Evolutionary conservation across 2,797 vertebrate species (phyloP), one percentile per base, ranked within the genome.

Genomic region (Remorina albescens): DNA sequence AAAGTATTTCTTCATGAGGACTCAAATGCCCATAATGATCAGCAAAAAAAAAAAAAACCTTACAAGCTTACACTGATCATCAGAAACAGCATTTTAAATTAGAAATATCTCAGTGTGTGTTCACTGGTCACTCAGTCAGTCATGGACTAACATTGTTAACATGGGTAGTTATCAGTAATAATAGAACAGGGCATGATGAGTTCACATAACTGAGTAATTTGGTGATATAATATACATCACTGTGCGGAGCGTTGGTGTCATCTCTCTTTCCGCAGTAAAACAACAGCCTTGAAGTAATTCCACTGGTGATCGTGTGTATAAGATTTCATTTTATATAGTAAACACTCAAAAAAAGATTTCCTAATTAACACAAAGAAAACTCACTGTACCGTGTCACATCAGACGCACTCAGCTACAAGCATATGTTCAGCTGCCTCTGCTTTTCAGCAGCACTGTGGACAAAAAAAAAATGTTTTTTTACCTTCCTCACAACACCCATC

Each of bases 401-500:
- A 42, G 16, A 57, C 42, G 55, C 21, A 5, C 55, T 5, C 7
- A 9, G 15, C 10, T 26, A 56, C 19, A 67, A 64, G 56, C 23
- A 49, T 36, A 23, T n/a, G 5, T n/a, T 34, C n/a, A 58, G 8
- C 6, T 46, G 16, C 21, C 39, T 61, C 42, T 8, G 28, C 34
- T 2, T 9, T 15, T 51, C 25, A 26, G 49, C 42, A 30, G 32
- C 12, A 30, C n/a, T n/a, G n/a, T n/a, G n/a, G n/a, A 30, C 6
- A 30, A 30, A 30, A 30, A 30, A 30, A 44, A 55, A 55, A 30
- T 65, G 53, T 21, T 66, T 53, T 16, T 53, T 11, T 26, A 19
- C 67, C 82, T 57, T 12, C 58, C 42, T 72, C 57, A 80, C 49
- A 76, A 66, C 44, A 71, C 49, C 37, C 41, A 53, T 50, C 67